These are phyloP conservation scores for Pluvialis apricaria DNA, from an alignment of 2,113 vertebrate genomes.

Conservation along the genomic window DNA sequence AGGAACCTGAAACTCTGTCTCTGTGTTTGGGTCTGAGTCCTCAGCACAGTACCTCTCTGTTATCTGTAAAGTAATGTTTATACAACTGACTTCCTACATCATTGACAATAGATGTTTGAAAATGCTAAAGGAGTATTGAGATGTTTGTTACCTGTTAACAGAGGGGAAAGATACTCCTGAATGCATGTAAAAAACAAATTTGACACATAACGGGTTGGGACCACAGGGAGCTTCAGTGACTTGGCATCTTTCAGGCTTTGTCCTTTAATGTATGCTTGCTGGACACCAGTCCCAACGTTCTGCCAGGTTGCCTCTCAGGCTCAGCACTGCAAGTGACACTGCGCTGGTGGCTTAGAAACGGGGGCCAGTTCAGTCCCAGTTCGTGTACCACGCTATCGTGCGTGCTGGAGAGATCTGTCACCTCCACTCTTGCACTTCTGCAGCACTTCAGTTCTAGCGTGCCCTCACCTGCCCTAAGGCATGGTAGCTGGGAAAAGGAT, in stretches of 20 bases:
- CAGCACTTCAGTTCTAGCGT: background rate
- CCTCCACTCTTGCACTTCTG: background rate
- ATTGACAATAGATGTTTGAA: background rate
- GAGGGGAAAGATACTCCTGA: background rate
- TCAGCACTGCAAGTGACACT: background rate
- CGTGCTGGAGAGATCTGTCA: background rate
- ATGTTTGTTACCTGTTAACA: background rate
- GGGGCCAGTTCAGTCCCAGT: background rate
- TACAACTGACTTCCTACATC: background rate
- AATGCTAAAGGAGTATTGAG: background rate
- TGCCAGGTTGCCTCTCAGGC: accelerated
- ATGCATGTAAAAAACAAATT: background rate
- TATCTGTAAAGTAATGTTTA: background rate
- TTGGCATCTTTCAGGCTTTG: background rate
- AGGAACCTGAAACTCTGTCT: background rate
- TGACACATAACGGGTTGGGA: background rate
- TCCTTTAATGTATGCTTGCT: background rate
- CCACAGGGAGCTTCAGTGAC: background rate
- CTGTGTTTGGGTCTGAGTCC: background rate
- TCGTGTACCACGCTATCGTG: background rate
- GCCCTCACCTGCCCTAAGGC: background rate
- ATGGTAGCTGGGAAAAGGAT: background rate
- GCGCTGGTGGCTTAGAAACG: background rate
- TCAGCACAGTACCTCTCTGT: background rate
- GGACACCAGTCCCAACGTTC: accelerated